phyloP scores from a whole-genome alignment of 1,140 invertebrate species.

The Bombus soroeensis region DNA sequence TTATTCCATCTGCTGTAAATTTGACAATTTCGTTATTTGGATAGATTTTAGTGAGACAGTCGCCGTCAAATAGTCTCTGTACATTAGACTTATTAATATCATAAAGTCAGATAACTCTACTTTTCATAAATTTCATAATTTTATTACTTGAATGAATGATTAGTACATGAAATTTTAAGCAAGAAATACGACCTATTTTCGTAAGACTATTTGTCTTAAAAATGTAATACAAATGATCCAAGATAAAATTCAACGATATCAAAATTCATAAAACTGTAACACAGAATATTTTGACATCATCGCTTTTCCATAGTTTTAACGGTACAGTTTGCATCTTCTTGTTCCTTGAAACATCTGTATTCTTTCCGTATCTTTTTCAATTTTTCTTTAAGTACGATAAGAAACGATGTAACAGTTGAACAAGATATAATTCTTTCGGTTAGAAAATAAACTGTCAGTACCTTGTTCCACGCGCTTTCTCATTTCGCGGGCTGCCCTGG shows the following conservation, averaged over 20 bases:
- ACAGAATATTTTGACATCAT: not conserved
- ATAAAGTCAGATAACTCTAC: too few species aligned
- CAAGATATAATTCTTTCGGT: slow-evolving; percentile 39
- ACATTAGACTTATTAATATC: too few species aligned
- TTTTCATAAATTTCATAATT: not conserved
- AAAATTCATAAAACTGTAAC: not conserved
- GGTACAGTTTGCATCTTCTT: not conserved
- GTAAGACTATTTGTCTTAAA: too few species aligned
- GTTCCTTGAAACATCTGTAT: not conserved
- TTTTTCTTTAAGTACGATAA: too few species aligned
- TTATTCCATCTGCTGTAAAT: not conserved
- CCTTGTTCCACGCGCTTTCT: slow-evolving; percentile 22
- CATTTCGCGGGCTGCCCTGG: slow-evolving; percentile 21
- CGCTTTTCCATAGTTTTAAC: too few species aligned
- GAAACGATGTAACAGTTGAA: not conserved
- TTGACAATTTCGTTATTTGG: not conserved
- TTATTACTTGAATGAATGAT: not conserved
- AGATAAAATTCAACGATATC: too few species aligned
- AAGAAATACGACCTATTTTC: not conserved
- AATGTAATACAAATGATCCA: too few species aligned
- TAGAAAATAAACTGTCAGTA: slow-evolving; percentile 27
- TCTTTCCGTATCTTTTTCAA: too few species aligned
- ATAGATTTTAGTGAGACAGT: too few species aligned
- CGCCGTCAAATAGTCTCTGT: too few species aligned
- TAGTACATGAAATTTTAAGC: too few species aligned